Base-by-base conservation (phyloP, 2,113 vertebrate genomes). In the Neolamprologus modestus region DNA sequence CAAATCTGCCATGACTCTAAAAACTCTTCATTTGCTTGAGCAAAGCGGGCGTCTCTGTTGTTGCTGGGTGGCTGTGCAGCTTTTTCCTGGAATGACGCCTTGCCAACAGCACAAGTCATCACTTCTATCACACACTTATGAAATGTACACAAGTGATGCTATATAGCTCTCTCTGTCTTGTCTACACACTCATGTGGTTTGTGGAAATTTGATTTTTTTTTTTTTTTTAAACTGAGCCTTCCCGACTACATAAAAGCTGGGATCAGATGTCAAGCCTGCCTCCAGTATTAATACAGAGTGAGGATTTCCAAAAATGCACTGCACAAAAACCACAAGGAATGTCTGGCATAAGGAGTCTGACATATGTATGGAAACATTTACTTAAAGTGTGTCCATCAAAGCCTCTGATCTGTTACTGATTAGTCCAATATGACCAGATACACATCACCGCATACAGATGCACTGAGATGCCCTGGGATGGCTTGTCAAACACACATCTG, bases 361-460 rank as follows among this genome's bases (percentile, higher is more conserved):
- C 87, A 89, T 91, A 92, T 93, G 91, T 85, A 94, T 96, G 94
- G 95, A 96, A 96, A 95, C 93, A 93, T 96, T 95, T 93, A 95
- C 94, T 95, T 94, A 94, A 90, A 94, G 86, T 81, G 71, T 95
- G 93, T 94, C 93, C 84, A 88, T 96, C 95, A 96, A 93, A 94
- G 85, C 81, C 82, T 87, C 89, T 80, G 86, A 92, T 95, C 94
- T 93, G 92, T 85, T 91, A 80, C 89, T 93, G 93, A 96, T 95
- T 95, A 94, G 90, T 82, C 84, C 89, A 88, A 76, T 87, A 91
- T 83, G 90, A 91, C 71, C 78, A 81, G 73, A 89, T 85, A 90
- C 50, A 71, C 87, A 79, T 91, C 86, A 45, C 8, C 8, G 9
- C 21, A 73, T 73, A 47, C 3, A 73, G 68, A 73, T 57, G 85